Evolutionary conservation across 1,140 invertebrate species (phyloP), one percentile per base, ranked within the genome.

Genomic region (Leptinotarsa lineolata): DNA sequence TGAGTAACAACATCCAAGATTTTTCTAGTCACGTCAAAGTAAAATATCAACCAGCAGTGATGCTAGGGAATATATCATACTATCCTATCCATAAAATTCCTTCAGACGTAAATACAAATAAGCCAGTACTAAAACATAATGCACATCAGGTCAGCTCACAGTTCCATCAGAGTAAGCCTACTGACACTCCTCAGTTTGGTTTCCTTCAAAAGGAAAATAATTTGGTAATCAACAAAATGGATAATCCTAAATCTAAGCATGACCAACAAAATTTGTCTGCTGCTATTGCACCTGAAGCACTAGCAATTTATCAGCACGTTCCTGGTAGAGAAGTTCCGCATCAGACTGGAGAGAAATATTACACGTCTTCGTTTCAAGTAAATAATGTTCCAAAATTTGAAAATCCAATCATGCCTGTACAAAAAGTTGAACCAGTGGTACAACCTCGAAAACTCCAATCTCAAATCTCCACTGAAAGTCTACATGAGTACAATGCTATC

Each of bases 401-500:
- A 45, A 45, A 63, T 18, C 16, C 15, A 54, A 54, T 54, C 2
- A 5, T 18, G 2, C 48, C 48, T 16, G 48, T 54, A 54, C 70
- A 64, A 58, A 63, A 66, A 20, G 67, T 75, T 12, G 74, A 77
- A 44, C 68, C 75, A 0, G 24, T 72, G 46, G 21, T 70, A 22
- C 74, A 72, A 63, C 71, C 72, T 18, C 77, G 76, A 18, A 79
- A 75, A 60, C 24, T 73, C 2, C 63, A 77, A 64, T 73, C 74
- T 24, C 80, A 81, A 77, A 65, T 77, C 5, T 79, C 78, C 0
- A 70, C 76, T n/a, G 80, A 81, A 21, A 77, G 75, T 71, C 20
- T 80, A 12, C 76, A 80, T 45, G 80, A 81, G 70, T 75, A 81
- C 61, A 86, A 85, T 22, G 89, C 89, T 4, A 88, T 89, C 72